Evolutionary conservation across 2,113 vertebrate species (phyloP).

Genomic region (Pipa parva): DNA sequence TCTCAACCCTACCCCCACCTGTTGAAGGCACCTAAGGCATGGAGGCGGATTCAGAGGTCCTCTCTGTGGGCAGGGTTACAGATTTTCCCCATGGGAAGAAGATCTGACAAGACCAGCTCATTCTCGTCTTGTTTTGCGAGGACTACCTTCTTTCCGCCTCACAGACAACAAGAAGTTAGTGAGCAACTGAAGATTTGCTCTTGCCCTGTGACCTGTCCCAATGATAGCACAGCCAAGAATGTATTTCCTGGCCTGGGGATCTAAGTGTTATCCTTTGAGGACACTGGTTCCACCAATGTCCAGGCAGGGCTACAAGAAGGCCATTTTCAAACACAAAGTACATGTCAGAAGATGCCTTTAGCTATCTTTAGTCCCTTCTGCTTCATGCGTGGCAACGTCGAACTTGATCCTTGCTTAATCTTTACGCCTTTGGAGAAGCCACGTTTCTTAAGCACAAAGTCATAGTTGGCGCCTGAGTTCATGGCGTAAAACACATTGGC

Average conservation of each 20-base stretch:
- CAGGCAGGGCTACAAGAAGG: conserved; percentile 21
- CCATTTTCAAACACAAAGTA: conserved; percentile 18
- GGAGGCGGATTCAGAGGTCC: conserved; percentile 52
- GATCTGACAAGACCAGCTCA: background rate
- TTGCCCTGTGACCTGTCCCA: background rate
- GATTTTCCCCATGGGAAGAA: background rate
- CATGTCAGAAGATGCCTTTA: conserved; percentile 92
- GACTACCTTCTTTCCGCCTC: background rate
- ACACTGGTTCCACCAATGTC: conserved; percentile 30
- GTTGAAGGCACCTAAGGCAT: conserved; percentile 69
- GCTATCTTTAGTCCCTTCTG: conserved; percentile 96
- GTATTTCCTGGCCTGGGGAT: conserved; percentile 23
- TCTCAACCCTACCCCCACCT: conserved; percentile 41
- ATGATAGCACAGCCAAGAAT: background rate
- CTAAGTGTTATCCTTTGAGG: conserved; percentile 13
- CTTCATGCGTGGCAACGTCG: conserved; percentile 92
- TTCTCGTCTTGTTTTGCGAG: background rate
- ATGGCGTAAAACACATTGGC: conserved; percentile 98
- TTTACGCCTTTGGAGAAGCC: conserved; percentile 74
- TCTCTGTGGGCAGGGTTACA: conserved; percentile 27
- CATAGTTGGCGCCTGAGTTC: conserved; percentile 96
- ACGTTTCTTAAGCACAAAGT: conserved; percentile 91
- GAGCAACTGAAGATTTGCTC: background rate
- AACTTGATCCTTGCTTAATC: conserved; percentile 85
- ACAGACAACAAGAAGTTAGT: background rate